Conservation (phyloP, 2,888 invertebrate species). For the Xestia xanthographa region DNA sequence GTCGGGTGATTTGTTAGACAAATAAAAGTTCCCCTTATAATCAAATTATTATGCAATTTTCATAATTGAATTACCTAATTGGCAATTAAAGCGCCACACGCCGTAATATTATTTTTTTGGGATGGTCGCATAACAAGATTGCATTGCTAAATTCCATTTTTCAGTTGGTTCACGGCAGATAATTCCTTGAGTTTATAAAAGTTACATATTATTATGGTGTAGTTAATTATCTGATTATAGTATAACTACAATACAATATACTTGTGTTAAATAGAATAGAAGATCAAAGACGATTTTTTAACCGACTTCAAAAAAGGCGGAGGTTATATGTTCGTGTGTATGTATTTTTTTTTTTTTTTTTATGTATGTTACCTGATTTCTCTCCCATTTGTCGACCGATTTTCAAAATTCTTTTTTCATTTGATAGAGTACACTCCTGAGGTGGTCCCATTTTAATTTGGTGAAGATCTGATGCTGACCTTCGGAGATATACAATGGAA, state of each 20-base stretch:
- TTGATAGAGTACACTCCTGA: too few relatives aligned
- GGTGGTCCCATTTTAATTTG: too few relatives aligned
- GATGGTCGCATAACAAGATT: conserved; percentile 12
- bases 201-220: not conserved
- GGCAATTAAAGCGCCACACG: conserved; percentile 24
- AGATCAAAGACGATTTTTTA: too few relatives aligned
- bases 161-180: not conserved
- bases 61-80: conserved; percentile 24
- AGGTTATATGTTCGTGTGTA: too few relatives aligned
- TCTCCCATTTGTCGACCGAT: too few relatives aligned
- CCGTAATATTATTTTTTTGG: conserved; percentile 13
- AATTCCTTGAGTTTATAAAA: not conserved
- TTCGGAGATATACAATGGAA: too few relatives aligned
- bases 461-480: too few relatives aligned
- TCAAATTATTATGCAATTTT: conserved; percentile 31
- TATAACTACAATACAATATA: not conserved
- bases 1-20: not conserved
- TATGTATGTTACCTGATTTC: too few relatives aligned
- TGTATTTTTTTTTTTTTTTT: too few relatives aligned
- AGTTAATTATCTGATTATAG: not conserved
- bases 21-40: conserved; percentile 8
- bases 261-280: too few relatives aligned
- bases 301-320: too few relatives aligned
- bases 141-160: not conserved
- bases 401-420: too few relatives aligned